Evolutionary conservation across 2,888 invertebrate genomes (phyloP), one percentile per base, ranked within the genome.

Genomic region (Dromius quadrimaculatus): DNA sequence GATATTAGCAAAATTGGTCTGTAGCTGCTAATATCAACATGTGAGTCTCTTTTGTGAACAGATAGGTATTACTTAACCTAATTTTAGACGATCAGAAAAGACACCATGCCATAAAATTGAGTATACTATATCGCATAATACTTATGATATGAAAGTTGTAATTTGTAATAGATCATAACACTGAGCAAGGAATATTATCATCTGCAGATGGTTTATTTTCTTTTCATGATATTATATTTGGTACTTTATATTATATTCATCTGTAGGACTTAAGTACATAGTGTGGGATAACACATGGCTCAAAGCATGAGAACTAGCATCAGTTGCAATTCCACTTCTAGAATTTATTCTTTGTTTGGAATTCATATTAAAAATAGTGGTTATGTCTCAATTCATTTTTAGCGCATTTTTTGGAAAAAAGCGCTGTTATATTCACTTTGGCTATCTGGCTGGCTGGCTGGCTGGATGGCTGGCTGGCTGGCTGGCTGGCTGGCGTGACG

Each of bases 1-100:
- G 72, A 57, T 6, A 72, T 36, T 8, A 72, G 36, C 6, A 65
- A 54, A 20, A 72, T 66, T 4, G 71, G 72, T 62, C 71, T 57
- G 34, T 71, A 72, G 47, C 66, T 72, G 15, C 41, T 43, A 45
- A 20, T 19, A 20, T 32, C 28, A 22, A 17, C 43, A 19, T 11
- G 34, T 43, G 47, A 65, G 20, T 59, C 62, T 11, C 61, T 71
- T 63, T 72, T 72, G 47, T 19, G 50, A 43, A 72, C 38, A 28
- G n/a, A n/a, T n/a, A n/a, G 71, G 68, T 20, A 72, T 63, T 8
- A 72, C 64, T 47, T 61, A 62, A 22, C 68, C 68, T 8, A 54
- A 41, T 47, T 72, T 72, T 13, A 72, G 41, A 17, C 61, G 38
- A 20, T 36, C 15, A 11, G 71, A 66, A 57, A 68, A 72, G 5